Base-by-base conservation (phyloP, 2,888 invertebrate species). In the Dioctria linearis region DNA sequence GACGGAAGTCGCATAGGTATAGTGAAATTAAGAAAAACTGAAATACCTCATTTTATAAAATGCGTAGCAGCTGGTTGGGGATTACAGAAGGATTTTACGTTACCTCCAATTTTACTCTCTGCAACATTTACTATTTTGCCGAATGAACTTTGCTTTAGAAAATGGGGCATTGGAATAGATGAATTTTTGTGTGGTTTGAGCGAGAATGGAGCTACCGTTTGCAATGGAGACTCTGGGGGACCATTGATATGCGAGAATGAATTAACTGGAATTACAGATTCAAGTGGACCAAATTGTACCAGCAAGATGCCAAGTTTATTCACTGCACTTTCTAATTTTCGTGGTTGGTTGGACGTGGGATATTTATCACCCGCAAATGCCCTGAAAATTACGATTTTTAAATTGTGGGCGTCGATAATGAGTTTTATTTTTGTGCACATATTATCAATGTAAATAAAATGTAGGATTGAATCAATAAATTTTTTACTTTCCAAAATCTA, bases 41-140 rank as follows among this genome's bases (percentile, higher is more conserved):
- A 11, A n/a, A 57, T 76, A 4, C 59, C 40, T 6, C 63, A 63
- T 13, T 73, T 80, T 11, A 37, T 39, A 9, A 39, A 11, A 9
- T 81, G 81, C 63, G 25, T 51, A 61, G 78, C 76, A 0, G 78
- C 78, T 43, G 82, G 82, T 66, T 82, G 82, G 82, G 82, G 82
- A 3, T n/a, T 78, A 9, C 51, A 40, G 4, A 71, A 65, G 39
- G 54, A 54, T 11, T 54, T 54, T n/a, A 54, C 9, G 6, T 3
- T 54, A n/a, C 54, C 54, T 6, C 0, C 11, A 54, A 54, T 54
- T 8, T n/a, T 82, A 40, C 69, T 49, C 49, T 51, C 51, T 13
- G 80, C 57, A 5, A 46, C 1, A 5, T 82, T 82, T 43, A 43
- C 54, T 42, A 71, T 80, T 25, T 40, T 73, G n/a, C 49, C 63